Base-by-base conservation (phyloP, 2,113 vertebrate species). In the Heloderma charlesbogerti region DNA sequence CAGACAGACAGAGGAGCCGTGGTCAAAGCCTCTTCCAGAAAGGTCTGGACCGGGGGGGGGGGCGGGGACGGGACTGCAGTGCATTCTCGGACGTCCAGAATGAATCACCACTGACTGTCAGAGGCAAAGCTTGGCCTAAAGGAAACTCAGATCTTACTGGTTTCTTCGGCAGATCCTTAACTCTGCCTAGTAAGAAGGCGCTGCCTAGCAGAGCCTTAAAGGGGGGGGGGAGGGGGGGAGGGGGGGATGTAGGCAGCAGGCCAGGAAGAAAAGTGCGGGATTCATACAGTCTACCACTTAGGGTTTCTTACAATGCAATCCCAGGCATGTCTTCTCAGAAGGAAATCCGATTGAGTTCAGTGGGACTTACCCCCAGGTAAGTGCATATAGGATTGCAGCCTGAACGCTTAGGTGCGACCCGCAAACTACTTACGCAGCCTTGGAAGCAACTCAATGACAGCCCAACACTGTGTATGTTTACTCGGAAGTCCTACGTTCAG, bases 221-320 rank as follows among this genome's bases (percentile, higher is more conserved):
- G 63, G 22, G 27, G 29, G 29, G 29, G 74, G 74, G 15, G 74
- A 8, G 31, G 69, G 0, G 3, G 48, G 3, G 48, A 4, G 51
- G 5, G 69, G 16, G 74, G 16, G 37, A 13, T 13, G 71, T 0
- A 0, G 7, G 0, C 29, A n/a, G 0, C 29, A n/a, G 37, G 34
- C 13, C 0, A 15, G 9, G 66, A 22, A 25, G 0, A 37, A 18
- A 10, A 2, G 4, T 43, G 43, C 22, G 0, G 1, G 63, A n/a
- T n/a, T n/a, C n/a, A n/a, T 20, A 10, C 45, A 34, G 79, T 0
- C 0, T 45, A 3, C 71, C 3, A 15, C 71, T 63, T 4, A 20
- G 60, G 60, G 60, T 3, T 63, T 5, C 71, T 34, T 34, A 3
- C 71, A 31, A n/a, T 8, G 34, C 71, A 10, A 13, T 8, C 69